phyloP scores from a whole-genome alignment of 2,797 vertebrate genomes.

The Linurgus olivaceus region DNA sequence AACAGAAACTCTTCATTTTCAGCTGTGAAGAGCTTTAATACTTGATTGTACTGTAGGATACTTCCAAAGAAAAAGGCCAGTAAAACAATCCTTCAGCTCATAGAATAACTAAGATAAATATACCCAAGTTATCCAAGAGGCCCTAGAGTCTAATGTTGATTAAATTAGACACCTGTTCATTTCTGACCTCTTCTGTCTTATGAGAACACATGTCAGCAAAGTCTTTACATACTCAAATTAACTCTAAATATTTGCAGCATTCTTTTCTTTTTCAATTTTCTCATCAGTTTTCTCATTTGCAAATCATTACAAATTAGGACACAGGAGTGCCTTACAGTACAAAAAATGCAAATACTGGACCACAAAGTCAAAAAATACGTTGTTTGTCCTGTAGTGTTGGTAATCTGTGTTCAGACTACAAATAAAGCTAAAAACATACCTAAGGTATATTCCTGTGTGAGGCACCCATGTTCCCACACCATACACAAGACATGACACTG shows the following conservation, averaged over 20 bases:
- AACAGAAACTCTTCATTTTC: not conserved
- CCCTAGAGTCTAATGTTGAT: conserved; percentile 17
- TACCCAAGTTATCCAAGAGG: not conserved
- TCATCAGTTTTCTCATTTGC: not conserved
- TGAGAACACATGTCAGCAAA: conserved; percentile 43
- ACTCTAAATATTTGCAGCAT: conserved; percentile 30
- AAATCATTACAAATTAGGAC: not conserved
- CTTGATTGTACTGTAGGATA: not conserved
- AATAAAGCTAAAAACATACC: conserved; percentile 24
- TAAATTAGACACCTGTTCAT: conserved; percentile 54
- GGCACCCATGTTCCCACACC: conserved; percentile 53
- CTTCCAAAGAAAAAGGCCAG: not conserved
- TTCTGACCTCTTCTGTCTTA: conserved; percentile 52
- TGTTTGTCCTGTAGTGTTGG: not conserved
- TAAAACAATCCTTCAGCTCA: not conserved
- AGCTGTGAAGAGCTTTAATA: not conserved
- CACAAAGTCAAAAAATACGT: not conserved
- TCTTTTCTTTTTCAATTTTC: not conserved
- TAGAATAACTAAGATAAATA: not conserved
- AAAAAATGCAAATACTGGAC: not conserved
- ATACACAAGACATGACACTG: conserved; percentile 81
- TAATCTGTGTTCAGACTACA: not conserved
- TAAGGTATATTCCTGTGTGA: not conserved
- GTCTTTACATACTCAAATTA: conserved; percentile 44
- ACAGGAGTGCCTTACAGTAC: not conserved